Evolutionary conservation across 1,140 invertebrate genomes (phyloP).

Genomic region (Paraescarpia echinospica): DNA sequence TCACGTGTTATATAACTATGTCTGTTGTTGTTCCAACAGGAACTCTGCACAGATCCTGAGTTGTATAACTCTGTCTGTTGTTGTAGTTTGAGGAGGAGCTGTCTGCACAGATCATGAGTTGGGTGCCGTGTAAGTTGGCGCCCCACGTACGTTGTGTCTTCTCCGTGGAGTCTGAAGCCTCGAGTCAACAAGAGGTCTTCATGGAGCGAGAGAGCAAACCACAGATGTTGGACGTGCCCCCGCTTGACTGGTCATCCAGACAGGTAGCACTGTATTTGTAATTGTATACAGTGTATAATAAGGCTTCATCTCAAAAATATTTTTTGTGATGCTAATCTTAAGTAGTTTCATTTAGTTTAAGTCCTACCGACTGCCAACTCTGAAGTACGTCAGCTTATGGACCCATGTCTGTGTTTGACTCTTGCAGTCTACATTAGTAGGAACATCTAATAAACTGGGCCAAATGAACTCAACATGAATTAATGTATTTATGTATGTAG

Average conservation of each 20-base stretch:
- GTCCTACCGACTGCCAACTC: too few relatives aligned
- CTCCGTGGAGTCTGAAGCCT: constrained; percentile 16
- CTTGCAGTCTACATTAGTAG: too few relatives aligned
- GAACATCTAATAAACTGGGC: too few relatives aligned
- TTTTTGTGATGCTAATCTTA: too few relatives aligned
- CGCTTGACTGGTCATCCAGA: not conserved
- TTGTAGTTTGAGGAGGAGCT: constrained; percentile 21
- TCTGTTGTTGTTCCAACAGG: not conserved
- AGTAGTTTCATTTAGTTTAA: too few relatives aligned
- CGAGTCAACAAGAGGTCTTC: constrained; percentile 14
- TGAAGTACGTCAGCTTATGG: too few relatives aligned
- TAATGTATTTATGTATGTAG: too few relatives aligned
- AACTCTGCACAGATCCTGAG: constrained; percentile 18
- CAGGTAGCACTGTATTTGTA: not conserved
- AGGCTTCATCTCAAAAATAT: not conserved
- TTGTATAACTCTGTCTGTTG: not conserved
- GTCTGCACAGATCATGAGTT: constrained; percentile 19
- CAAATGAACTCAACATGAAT: too few relatives aligned
- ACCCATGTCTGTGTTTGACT: too few relatives aligned
- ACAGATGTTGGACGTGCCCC: not conserved
- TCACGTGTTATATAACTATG: too few relatives aligned
- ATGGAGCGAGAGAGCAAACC: constrained; percentile 17
- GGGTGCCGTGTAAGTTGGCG: constrained; percentile 26
- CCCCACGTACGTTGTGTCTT: constrained; percentile 24
- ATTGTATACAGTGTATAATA: not conserved